phyloP scores from a whole-genome alignment of 1,140 invertebrate genomes.

The Nomia melanderi region DNA sequence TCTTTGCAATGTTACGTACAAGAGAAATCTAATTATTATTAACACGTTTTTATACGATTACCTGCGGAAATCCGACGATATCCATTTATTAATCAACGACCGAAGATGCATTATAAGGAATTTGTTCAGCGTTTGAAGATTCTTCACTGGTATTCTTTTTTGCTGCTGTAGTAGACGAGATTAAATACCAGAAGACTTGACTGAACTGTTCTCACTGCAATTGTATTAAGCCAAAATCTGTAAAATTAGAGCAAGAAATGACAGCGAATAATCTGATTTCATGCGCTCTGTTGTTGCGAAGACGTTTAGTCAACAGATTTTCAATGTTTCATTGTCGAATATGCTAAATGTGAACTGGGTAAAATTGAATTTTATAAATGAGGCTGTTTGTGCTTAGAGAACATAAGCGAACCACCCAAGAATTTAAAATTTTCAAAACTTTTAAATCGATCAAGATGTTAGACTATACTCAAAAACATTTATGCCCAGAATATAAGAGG shows the following conservation, averaged over 20 bases:
- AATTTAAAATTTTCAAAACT: too few relatives aligned
- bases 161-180: background rate
- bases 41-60: background rate
- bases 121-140: background rate
- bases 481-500: too few relatives aligned
- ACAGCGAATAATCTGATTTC: background rate
- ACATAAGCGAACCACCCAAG: too few relatives aligned
- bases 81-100: background rate
- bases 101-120: background rate
- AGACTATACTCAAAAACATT: too few relatives aligned
- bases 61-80: background rate
- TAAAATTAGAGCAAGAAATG: background rate
- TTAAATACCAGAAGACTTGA: background rate
- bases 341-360: too few relatives aligned
- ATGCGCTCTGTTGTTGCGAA: background rate
- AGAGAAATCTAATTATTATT: background rate
- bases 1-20: slow-evolving; percentile 9
- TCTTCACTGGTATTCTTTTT: background rate
- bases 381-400: too few relatives aligned
- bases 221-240: background rate
- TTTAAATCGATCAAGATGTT: too few relatives aligned
- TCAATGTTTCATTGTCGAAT: too few relatives aligned
- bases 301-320: too few relatives aligned
- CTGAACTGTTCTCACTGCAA: background rate
- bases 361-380: too few relatives aligned